Conservation (phyloP, 2,888 invertebrate genomes). For the Piscicola geometra region DNA sequence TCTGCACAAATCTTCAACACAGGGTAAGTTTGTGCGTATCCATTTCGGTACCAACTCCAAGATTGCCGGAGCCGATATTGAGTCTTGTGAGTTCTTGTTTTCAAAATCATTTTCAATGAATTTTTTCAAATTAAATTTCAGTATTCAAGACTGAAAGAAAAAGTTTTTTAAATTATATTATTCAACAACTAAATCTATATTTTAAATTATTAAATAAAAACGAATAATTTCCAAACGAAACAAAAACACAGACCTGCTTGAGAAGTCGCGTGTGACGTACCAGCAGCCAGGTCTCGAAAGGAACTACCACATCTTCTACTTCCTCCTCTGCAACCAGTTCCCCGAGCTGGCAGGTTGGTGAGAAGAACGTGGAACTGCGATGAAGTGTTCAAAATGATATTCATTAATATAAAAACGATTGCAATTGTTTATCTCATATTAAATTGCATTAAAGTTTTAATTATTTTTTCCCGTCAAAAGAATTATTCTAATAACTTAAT, state of each 20-base stretch:
- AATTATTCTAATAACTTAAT: too few species aligned
- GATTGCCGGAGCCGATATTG: slow-evolving; percentile 99
- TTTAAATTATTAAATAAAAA: background rate
- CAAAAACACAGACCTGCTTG: slow-evolving; percentile 76
- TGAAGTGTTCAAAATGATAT: background rate
- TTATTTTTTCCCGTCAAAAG: too few species aligned
- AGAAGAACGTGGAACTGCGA: background rate
- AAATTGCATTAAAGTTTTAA: too few species aligned
- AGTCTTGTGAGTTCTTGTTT: slow-evolving; percentile 82
- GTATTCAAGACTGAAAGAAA: background rate
- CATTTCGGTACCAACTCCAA: slow-evolving; percentile 98
- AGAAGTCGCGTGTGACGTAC: slow-evolving; percentile 99
- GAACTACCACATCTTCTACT: slow-evolving; percentile 99
- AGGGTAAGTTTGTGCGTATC: slow-evolving; percentile 99
- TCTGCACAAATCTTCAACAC: slow-evolving; percentile 39
- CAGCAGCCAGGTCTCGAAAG: slow-evolving; percentile 83
- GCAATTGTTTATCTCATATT: background rate
- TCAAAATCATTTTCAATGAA: too few species aligned
- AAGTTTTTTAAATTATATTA: background rate
- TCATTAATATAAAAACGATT: too few species aligned
- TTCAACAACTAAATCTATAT: too few species aligned
- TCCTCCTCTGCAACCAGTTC: slow-evolving; percentile 62
- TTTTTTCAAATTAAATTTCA: too few species aligned
- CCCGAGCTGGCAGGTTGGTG: slow-evolving; percentile 34
- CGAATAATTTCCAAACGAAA: background rate